Base-by-base conservation (phyloP, 2,113 vertebrate genomes). In the Phrynosoma blainvillii region DNA sequence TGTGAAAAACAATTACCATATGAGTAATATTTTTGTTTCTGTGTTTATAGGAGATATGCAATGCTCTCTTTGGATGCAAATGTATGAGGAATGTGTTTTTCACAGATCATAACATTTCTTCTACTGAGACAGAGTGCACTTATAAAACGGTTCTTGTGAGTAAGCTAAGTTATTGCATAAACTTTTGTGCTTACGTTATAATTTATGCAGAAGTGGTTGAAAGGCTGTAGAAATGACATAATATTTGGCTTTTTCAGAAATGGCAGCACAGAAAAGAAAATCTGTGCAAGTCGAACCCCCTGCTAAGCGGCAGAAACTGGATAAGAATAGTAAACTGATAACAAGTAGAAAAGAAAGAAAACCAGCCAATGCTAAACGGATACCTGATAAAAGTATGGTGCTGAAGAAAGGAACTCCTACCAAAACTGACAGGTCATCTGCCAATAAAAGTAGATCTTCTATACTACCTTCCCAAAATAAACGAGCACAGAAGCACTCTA, bases 251-350 rank as follows among this genome's bases (percentile, higher is more conserved):
- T 91, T 97, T 97, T 84, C 96, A 97, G 97, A 97, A 96, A 97
- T 96, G 96, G 95, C 97, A 96, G 94, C 96, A 95, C 95, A 97
- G 91, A 96, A 97, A 95, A 96, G 95, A 85, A 97, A 95, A 90
- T 97, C 93, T 91, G 0, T 93, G 1, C 90, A 96, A 93, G 93
- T 95, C 88, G 94, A 96, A 32, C 94, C 94, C 92, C 96, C 96
- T 93, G 93, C 95, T 93, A 97, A 97, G 88, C 94, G 87, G 85
- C 96, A 92, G 80, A 97, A 94, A 89, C 92, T 97, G 93, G 94
- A 94, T 93, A 97, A 93, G 88, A 96, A 90, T 92, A 96, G 89
- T 89, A 95, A 93, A 93, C 84, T 32, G 0, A 90, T 92, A 59
- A 90, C 89, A 5, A 76, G 84, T 32, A 94, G 94, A 71, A 97